phyloP scores from a whole-genome alignment of 2,113 vertebrate genomes.

The Limnothrissa miodon region DNA sequence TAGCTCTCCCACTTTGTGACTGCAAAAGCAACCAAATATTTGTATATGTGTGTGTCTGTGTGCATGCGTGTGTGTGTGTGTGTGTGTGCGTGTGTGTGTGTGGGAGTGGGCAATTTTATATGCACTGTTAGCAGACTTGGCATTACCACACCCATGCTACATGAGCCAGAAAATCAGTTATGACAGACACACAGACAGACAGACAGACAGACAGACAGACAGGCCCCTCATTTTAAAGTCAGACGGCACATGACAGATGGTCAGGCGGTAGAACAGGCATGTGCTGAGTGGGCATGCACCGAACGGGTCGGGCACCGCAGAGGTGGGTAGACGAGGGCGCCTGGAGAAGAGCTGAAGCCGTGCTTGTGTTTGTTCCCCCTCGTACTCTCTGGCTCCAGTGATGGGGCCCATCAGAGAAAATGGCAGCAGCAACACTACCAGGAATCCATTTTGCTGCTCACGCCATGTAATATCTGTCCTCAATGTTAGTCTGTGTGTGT shows the following conservation, averaged over 20 bases:
- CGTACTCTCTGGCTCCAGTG: background rate
- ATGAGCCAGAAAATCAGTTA: conserved; percentile 12
- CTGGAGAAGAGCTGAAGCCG: too few species aligned
- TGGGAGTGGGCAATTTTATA: conserved; percentile 1
- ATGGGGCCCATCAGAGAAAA: background rate
- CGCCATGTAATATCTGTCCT: background rate
- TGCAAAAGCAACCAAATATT: background rate
- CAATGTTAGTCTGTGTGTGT: background rate
- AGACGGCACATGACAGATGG: conserved; percentile 3
- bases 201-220: conserved; percentile 1
- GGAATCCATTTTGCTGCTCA: background rate
- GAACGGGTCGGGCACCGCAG: background rate
- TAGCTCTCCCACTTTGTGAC: background rate
- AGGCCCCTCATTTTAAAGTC: background rate
- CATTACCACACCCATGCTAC: background rate
- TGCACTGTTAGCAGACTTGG: conserved; percentile 14
- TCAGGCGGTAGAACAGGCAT: background rate
- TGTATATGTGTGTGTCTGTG: background rate
- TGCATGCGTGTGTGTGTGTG: background rate
- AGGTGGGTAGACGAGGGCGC: background rate
- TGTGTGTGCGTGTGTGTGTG: background rate
- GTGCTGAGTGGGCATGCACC: background rate
- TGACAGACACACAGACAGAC: background rate
- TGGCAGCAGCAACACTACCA: background rate
- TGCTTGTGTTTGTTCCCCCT: background rate